Conservation (phyloP, 2,113 vertebrate genomes). For the Microtus richardsoni region DNA sequence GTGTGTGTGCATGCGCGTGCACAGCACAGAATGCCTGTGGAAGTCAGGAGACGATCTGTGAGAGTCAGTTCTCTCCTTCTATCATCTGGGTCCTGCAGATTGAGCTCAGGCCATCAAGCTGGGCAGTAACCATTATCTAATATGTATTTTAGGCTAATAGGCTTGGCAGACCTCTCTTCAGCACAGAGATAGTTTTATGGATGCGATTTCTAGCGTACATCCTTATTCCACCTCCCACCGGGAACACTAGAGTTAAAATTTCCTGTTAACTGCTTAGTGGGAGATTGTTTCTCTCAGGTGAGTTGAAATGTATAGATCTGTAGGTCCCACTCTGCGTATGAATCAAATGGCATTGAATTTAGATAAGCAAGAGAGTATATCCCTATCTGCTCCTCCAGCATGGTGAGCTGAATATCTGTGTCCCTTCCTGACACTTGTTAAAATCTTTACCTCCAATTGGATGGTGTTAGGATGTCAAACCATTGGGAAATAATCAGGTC, state of each 20-base stretch:
- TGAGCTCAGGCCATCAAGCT: too few relatives aligned
- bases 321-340: background rate
- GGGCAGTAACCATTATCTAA: background rate
- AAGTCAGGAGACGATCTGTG: background rate
- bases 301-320: background rate
- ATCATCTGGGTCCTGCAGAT: background rate
- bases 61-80: background rate
- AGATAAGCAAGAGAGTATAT: background rate
- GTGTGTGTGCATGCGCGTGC: background rate
- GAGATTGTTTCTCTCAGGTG: background rate
- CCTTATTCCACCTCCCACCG: rapidly evolving
- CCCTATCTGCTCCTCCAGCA: background rate
- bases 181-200: background rate
- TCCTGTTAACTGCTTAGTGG: background rate
- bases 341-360: background rate
- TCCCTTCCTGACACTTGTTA: background rate
- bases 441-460: background rate
- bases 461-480: background rate
- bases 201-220: background rate
- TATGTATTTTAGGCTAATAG: background rate
- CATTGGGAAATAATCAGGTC: background rate
- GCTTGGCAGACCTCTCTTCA: background rate
- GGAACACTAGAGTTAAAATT: background rate
- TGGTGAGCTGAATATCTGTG: background rate
- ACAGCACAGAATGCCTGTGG: background rate